A percentile compares a stretch with the other conserved stretches of the same genome.
Conservation (phyloP, 2,797 vertebrate species). For the Pyrocephalus nanus region DNA sequence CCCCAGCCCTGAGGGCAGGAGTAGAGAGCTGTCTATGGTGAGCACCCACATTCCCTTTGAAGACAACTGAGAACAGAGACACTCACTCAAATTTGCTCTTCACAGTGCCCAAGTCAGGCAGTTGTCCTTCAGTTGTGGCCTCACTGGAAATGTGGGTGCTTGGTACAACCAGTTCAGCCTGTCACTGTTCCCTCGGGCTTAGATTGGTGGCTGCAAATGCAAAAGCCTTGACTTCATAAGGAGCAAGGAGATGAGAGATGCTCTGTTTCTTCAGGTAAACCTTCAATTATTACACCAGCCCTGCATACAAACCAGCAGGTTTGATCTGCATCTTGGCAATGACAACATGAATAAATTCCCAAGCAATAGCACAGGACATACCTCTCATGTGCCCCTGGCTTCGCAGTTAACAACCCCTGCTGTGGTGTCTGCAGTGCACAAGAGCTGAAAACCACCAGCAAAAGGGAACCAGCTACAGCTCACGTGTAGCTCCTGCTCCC, state of each 20-base stretch:
- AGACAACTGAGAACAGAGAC: background rate
- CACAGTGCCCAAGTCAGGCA: background rate
- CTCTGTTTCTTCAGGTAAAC: background rate
- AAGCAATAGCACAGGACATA: rapidly evolving
- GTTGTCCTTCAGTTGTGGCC: background rate
- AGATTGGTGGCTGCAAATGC: background rate
- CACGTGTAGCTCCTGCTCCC: background rate
- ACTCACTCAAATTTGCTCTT: background rate
- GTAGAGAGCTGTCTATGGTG: background rate
- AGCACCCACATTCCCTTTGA: background rate
- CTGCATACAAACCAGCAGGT: background rate
- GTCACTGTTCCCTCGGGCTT: rapidly evolving
- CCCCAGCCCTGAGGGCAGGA: background rate
- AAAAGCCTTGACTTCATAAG: background rate
- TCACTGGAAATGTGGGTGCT: background rate
- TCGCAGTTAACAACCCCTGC: background rate
- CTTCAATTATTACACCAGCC: background rate
- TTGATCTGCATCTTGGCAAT: background rate
- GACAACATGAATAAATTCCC: background rate
- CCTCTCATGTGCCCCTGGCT: background rate
- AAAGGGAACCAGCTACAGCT: background rate
- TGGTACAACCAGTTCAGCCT: background rate
- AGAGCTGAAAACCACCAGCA: background rate
- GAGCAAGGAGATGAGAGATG: background rate
- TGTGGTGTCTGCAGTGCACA: background rate